phyloP scores from a whole-genome alignment of 2,888 invertebrate genomes.

The Thalpophila matura region DNA sequence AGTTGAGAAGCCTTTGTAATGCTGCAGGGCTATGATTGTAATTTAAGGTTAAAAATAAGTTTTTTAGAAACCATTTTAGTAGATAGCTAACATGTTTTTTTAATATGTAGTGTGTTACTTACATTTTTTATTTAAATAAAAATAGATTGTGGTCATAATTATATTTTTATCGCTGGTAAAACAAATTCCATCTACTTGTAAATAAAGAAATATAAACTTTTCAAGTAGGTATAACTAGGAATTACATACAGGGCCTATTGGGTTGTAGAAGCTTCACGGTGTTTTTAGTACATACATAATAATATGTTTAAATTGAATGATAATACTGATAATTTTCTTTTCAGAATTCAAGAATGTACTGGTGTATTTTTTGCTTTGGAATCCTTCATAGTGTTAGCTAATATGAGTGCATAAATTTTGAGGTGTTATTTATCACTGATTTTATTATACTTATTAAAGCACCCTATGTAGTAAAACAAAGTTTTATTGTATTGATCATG shows the following conservation, averaged over 20 bases:
- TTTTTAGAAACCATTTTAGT: no score
- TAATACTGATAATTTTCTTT: conserved; percentile 67
- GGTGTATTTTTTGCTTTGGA: conserved; percentile 87
- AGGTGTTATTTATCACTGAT: not conserved
- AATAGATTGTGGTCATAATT: no score
- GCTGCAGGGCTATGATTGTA: not conserved
- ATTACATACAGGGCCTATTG: not conserved
- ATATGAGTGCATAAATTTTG: not conserved
- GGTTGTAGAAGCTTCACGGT: conserved; percentile 7
- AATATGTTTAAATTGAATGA: conserved; percentile 10
- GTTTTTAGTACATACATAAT: not conserved
- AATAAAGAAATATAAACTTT: conserved; percentile 1
- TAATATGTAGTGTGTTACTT: no score
- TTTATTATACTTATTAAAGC: conserved; percentile 40
- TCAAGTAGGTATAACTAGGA: not conserved
- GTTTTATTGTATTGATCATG: not conserved
- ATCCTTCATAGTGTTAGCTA: conserved; percentile 67
- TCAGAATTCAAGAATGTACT: conserved; percentile 88
- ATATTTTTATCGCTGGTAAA: no score
- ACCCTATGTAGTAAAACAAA: no score
- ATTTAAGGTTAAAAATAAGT: no score
- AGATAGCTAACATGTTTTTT: no score
- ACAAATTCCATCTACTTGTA: not conserved
- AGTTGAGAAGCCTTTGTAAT: conserved; percentile 13
- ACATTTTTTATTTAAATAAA: no score